These are phyloP conservation scores for Neria commutata DNA, from an alignment of 2,888 invertebrate species.

Conservation along the genomic window DNA sequence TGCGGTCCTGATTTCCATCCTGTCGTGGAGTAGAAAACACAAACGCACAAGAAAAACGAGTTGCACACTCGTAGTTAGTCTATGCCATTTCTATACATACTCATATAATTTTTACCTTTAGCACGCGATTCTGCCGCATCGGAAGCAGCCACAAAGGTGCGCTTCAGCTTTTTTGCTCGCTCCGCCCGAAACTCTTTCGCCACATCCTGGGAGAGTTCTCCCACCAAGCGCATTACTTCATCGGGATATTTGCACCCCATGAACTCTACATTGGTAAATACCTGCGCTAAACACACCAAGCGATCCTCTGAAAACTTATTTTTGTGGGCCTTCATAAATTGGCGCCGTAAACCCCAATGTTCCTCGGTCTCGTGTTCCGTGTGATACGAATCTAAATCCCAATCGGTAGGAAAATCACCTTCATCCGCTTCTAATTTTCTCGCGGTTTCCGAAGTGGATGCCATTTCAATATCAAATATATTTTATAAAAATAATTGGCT, in stretches of 20 bases:
- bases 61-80: not conserved
- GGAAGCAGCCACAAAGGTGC: slow-evolving; percentile 79
- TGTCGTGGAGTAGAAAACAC: no score
- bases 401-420: slow-evolving; percentile 59
- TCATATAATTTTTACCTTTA: slow-evolving; percentile 72
- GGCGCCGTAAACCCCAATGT: slow-evolving; percentile 84
- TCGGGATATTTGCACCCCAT: slow-evolving; percentile 74
- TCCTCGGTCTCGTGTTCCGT: slow-evolving; percentile 86
- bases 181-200: slow-evolving; percentile 74
- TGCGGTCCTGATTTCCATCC: no score
- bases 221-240: slow-evolving; percentile 79
- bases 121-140: slow-evolving; percentile 79
- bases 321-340: slow-evolving; percentile 80
- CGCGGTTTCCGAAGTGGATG: slow-evolving; percentile 11
- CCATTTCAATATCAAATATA: no score
- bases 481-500: no score
- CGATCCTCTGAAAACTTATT: slow-evolving; percentile 78
- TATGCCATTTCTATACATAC: not conserved
- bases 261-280: slow-evolving; percentile 81
- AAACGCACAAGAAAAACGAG: no score
- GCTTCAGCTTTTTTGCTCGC: slow-evolving; percentile 68
- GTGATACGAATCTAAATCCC: slow-evolving; percentile 78
- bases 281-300: slow-evolving; percentile 84
- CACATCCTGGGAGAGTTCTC: slow-evolving; percentile 75
- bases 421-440: not conserved